Base-by-base conservation (phyloP, 2,888 invertebrate species). In the Drosophila imparisetae region DNA sequence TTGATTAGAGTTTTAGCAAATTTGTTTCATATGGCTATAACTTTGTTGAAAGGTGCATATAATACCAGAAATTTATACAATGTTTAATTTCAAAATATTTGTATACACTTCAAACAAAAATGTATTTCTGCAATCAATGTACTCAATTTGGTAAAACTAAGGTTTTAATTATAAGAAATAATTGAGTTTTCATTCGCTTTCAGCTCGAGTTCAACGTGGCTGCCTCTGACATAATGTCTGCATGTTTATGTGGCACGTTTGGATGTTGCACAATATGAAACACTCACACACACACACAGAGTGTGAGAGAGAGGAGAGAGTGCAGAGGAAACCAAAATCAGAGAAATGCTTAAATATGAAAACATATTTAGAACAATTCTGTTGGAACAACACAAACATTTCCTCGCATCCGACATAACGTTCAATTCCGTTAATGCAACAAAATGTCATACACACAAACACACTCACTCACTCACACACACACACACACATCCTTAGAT, bases 381-480 rank as follows among this genome's bases (percentile, higher is more conserved):
- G 83, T 67, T 67, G 80, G 71, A 88, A 73, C 84, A 68, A 89
- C 53, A 79, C 75, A 65, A 90, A 84, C 90, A 90, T 84, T 90
- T 86, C 80, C 90, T 81, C 75, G 75, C 89, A 80, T 86, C 89
- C 86, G 86, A 89, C 89, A 86, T 84, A 78, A 72, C 82, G 80
- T 86, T 87, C 86, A 90, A 86, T 86, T 86, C 89, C 90, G 90
- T 89, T 86, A 86, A 89, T 89, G 89, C 87, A 90, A 77, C 80
- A 84, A 78, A 65, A 60, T 77, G 66, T 57, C 55, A 32, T 32
- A 54, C 60, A 54, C 49, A 55, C 24, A 34, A 42, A 40, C n/a
- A 59, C 34, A 55, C 13, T 42, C 36, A 48, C 36, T 59, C 13
- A 52, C 10, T 49, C 13, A 15, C 13, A 27, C 24, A 48, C 49